Evolutionary conservation across 2,113 vertebrate species (phyloP), one percentile per base, ranked within the genome.

Genomic region (Thalassarche chlororhynchos): DNA sequence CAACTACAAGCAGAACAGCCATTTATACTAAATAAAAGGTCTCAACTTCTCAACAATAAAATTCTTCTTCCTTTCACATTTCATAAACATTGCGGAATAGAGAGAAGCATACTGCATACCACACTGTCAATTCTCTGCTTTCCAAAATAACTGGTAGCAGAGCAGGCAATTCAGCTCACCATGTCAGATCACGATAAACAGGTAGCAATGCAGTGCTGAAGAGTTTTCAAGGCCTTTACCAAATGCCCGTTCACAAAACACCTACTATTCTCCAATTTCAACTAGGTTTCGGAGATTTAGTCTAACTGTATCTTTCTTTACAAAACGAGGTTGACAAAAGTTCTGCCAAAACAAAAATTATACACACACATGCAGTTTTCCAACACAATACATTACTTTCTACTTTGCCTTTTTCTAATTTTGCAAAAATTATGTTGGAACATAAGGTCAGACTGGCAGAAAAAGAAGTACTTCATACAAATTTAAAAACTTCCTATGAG

Each of bases 331-430:
- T 6, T 58, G n/a, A 42, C 25, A 44, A 44, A 72, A 77, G 18
- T 25, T 75, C 38, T 85, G 65, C 32, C 38, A 91, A 71, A 78
- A 65, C 38, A 62, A 64, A 58, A 80, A 38, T 31, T 69, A 34
- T 11, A 47, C 0, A 13, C 2, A 49, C 6, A n/a, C 4, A 9
- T 4, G 11, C 0, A 32, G 6, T 12, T 82, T 74, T 79, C 29
- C 29, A 71, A 71, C 14, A 57, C 36, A 47, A 25, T 15, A 51
- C 5, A 3, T 42, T 17, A 24, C 14, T 57, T 66, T 51, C 68
- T 44, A 17, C 16, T 58, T 61, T 23, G 19, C 20, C 25, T 62
- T 49, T 21, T 74, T 29, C 52, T 42, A 25, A 46, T 82, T 76
- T 57, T 55, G 17, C 46, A 76, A 49, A 81, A 68, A 8, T 16